A percentile compares a stretch with the other conserved stretches of the same genome.
Evolutionary conservation across 2,113 vertebrate species (phyloP).

Genomic region (Centropus unirufus): DNA sequence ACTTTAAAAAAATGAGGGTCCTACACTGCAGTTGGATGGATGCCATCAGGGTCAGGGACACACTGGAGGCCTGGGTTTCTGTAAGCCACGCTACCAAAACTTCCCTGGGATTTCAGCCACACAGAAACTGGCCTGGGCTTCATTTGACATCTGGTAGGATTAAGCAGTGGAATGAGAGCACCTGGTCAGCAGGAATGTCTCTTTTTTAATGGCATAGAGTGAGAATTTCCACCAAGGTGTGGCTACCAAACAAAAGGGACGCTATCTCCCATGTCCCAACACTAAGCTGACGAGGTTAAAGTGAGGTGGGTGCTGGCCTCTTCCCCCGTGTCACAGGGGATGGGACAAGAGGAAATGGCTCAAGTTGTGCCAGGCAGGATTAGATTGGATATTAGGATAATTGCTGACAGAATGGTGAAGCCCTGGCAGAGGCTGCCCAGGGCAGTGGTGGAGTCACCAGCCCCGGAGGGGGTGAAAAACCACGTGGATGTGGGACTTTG

Average conservation of each 20-base stretch:
- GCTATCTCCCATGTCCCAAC: background rate
- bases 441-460: too few relatives aligned
- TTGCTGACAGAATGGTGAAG: too few relatives aligned
- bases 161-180: background rate
- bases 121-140: background rate
- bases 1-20: background rate
- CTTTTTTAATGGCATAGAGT: background rate
- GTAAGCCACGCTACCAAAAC: background rate
- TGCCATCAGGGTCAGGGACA: background rate
- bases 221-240: background rate
- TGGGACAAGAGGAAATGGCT: too few relatives aligned
- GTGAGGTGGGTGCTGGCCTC: too few relatives aligned
- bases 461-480: too few relatives aligned
- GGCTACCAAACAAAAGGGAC: background rate
- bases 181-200: background rate
- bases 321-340: too few relatives aligned
- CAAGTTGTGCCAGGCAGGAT: too few relatives aligned
- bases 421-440: too few relatives aligned
- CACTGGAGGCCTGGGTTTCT: background rate
- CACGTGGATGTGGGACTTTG: too few relatives aligned
- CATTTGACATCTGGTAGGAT: rapidly evolving
- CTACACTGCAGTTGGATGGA: background rate
- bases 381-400: too few relatives aligned
- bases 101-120: background rate
- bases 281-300: too few relatives aligned